A percentile compares a stretch with the other conserved stretches of the same genome.
Evolutionary conservation across 2,888 invertebrate genomes (phyloP).

Genomic region (Catocala nupta): DNA sequence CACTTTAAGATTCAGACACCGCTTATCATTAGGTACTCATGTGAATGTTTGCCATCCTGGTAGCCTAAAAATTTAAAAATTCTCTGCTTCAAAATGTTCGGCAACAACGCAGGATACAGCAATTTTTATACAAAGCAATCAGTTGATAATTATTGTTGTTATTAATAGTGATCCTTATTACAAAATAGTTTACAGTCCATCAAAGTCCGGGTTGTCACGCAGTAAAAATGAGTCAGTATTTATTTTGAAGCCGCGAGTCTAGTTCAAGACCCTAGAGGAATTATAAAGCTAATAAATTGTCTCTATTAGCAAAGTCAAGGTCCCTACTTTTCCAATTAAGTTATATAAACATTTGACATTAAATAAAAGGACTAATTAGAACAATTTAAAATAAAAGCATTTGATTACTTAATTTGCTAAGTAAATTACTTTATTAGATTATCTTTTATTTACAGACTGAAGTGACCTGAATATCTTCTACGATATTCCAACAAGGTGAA

Average conservation of each 20-base stretch:
- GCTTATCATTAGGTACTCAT: too few relatives aligned
- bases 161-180: slow-evolving; percentile 18
- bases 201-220: slow-evolving; percentile 32
- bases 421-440: too few relatives aligned
- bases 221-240: slow-evolving; percentile 39
- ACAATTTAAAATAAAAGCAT: too few relatives aligned
- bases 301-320: slow-evolving; percentile 33
- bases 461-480: background rate
- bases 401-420: too few relatives aligned
- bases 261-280: slow-evolving; percentile 36
- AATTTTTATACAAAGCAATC: background rate
- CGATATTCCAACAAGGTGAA: slow-evolving; percentile 15
- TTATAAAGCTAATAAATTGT: slow-evolving; percentile 41
- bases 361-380: too few relatives aligned
- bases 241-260: slow-evolving; percentile 37
- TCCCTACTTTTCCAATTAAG: slow-evolving; percentile 27
- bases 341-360: background rate
- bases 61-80: too few relatives aligned
- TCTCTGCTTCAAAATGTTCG: too few relatives aligned
- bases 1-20: too few relatives aligned
- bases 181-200: slow-evolving; percentile 28
- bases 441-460: too few relatives aligned
- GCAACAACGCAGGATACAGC: too few relatives aligned
- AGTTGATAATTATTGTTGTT: slow-evolving; percentile 7
- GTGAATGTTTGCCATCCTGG: too few relatives aligned